Base-by-base conservation (phyloP, 2,113 vertebrate genomes). In the Hippocampus mohnikei region DNA sequence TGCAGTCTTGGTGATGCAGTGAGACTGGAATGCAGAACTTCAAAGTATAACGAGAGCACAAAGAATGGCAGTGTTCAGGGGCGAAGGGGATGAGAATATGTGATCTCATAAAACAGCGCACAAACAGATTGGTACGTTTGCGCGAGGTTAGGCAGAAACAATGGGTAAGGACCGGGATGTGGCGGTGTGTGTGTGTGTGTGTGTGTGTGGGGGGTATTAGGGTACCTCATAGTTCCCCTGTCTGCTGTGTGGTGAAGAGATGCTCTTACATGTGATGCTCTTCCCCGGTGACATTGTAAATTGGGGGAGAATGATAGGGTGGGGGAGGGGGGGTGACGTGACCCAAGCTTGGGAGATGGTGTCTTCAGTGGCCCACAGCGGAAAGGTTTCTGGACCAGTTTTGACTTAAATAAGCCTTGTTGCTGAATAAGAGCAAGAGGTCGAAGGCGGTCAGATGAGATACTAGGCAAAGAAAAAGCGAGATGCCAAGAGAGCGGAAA, bases 21-120 rank as follows among this genome's bases (percentile, higher is more conserved):
- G 66, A 60, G 67, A 81, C 76, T 91, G 87, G 89, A 92, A 93
- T 93, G 89, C 62, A 69, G 37, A 67, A 88, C 89, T 91, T 92
- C 88, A 91, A 92, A 92, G 86, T 74, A 66, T 44, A 82, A 78
- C 71, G 59, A 11, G 66, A 79, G 81, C n/a, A 91, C 85, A 88
- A 88, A 85, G 80, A 82, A 84, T 81, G 80, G 84, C 75, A 84
- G 85, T 87, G 87, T 87, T 91, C 66, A 61, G 66, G 65, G 74
- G 66, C 64, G 55, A 73, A 62, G 56, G 56, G 82, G 74, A 80
- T 78, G 77, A 77, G 84, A 89, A 81, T 79, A 83, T 83, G 85
- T 88, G 88, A 89, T 91, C 89, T 90, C 85, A 90, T 91, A 85
- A 90, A 91, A 85, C 59, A 66, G 76, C 69, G 80, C 80, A 80